Conservation (phyloP, 1,140 invertebrate species). For the Megalopta genalis region DNA sequence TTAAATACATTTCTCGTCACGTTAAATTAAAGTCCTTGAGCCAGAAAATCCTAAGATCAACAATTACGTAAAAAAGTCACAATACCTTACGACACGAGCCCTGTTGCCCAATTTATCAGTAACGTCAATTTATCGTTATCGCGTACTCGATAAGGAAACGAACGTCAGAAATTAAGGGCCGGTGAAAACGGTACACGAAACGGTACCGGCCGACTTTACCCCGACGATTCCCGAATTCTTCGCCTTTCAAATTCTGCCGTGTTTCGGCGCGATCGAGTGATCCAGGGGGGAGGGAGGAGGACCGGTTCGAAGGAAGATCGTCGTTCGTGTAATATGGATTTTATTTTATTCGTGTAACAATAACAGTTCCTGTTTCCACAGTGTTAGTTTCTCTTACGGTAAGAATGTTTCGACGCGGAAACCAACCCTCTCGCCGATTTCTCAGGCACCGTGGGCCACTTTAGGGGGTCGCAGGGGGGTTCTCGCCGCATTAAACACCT, state of each 20-base stretch:
- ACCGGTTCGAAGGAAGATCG: not conserved
- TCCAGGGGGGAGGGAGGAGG: not conserved
- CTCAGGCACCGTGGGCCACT: constrained; percentile 12
- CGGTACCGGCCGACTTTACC: no score
- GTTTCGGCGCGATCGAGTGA: not conserved
- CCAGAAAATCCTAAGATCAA: no score
- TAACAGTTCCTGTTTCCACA: constrained; percentile 55
- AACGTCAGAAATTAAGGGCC: no score
- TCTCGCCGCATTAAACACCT: not conserved
- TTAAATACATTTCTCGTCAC: no score
- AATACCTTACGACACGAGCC: not conserved
- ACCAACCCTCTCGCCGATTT: constrained; percentile 7
- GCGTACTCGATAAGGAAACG: not conserved
- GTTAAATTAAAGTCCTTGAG: not conserved
- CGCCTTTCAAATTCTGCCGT: no score
- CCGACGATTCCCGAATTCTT: no score
- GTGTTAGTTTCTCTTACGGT: constrained; percentile 38
- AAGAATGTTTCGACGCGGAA: constrained; percentile 23
- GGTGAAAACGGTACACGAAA: no score
- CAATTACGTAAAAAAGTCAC: no score
- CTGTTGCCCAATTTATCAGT: not conserved
- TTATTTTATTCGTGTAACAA: constrained; percentile 64
- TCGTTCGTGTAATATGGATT: constrained; percentile 43
- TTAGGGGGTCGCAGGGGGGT: no score
- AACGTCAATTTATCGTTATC: not conserved